Evolutionary conservation across 2,797 vertebrate genomes (phyloP).

Genomic region (Onychomys leucogaster): DNA sequence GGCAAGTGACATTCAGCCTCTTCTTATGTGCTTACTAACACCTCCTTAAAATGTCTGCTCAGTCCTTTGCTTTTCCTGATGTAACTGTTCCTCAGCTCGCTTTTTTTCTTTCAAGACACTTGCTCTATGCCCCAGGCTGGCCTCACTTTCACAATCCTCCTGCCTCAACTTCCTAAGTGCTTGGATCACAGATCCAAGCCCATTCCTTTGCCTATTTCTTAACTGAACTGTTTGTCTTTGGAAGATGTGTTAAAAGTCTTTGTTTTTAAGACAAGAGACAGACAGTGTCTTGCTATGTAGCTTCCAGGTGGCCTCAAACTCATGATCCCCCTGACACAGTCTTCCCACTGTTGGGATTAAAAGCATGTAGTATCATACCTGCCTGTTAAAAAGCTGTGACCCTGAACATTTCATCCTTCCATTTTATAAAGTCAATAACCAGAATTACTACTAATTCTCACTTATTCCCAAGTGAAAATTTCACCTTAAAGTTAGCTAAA

Average conservation of each 20-base stretch:
- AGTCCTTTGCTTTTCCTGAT: background rate
- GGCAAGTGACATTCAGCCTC: background rate
- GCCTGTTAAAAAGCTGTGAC: background rate
- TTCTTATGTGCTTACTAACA: background rate
- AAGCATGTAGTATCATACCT: background rate
- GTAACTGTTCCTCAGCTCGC: background rate
- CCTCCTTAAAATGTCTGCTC: conserved; percentile 15
- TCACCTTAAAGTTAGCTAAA: conserved; percentile 51
- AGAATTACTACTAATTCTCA: conserved; percentile 38
- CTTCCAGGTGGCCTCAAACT: background rate
- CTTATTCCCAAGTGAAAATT: conserved; percentile 28
- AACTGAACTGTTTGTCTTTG: background rate
- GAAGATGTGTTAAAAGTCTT: background rate
- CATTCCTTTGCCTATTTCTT: background rate
- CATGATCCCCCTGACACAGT: background rate
- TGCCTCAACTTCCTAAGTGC: background rate
- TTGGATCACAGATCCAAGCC: background rate
- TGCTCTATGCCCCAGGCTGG: background rate
- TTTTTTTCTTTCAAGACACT: background rate
- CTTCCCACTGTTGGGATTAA: background rate
- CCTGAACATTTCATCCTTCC: background rate
- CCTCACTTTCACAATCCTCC: background rate
- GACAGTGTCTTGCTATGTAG: background rate
- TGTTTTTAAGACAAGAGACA: background rate
- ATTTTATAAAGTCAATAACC: conserved; percentile 33